Percentiles rank a stretch among this genome's conserved stretches.
Evolutionary conservation across 2,797 vertebrate species (phyloP).

Genomic region (Cottoperca gobio): DNA sequence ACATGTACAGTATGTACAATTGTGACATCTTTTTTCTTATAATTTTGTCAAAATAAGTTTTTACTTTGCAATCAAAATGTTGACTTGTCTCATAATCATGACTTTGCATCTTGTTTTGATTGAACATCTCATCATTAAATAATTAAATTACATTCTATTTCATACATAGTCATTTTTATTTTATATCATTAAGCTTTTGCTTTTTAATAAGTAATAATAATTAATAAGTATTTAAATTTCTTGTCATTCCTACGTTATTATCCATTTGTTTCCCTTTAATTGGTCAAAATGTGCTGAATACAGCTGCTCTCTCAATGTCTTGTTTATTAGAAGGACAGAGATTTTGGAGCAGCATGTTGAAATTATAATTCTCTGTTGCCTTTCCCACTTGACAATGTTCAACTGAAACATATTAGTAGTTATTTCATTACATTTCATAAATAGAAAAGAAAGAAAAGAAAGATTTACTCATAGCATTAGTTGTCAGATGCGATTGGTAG

Average conservation of each 20-base stretch:
- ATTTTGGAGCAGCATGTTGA: not conserved
- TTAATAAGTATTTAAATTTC: too few relatives aligned
- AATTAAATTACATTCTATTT: too few relatives aligned
- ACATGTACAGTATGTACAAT: not conserved
- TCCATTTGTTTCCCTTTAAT: not conserved
- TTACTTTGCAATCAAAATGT: not conserved
- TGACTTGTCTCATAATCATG: not conserved
- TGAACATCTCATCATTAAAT: not conserved
- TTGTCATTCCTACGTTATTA: not conserved
- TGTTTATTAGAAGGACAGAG: not conserved
- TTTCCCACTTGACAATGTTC: not conserved
- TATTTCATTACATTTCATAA: not conserved
- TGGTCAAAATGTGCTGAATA: not conserved
- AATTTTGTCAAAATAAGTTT: not conserved
- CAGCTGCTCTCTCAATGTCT: not conserved
- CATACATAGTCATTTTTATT: too few relatives aligned
- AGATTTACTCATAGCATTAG: not conserved
- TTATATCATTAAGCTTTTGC: too few relatives aligned
- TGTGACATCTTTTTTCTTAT: not conserved
- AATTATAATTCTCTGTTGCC: not conserved
- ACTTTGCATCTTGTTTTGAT: not conserved
- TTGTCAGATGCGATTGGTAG: conserved; percentile 14
- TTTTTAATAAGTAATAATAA: too few relatives aligned
- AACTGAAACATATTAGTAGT: not conserved
- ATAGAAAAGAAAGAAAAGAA: not conserved